phyloP scores from a whole-genome alignment of 1,140 invertebrate species.

The Helicorthomorpha holstii region DNA sequence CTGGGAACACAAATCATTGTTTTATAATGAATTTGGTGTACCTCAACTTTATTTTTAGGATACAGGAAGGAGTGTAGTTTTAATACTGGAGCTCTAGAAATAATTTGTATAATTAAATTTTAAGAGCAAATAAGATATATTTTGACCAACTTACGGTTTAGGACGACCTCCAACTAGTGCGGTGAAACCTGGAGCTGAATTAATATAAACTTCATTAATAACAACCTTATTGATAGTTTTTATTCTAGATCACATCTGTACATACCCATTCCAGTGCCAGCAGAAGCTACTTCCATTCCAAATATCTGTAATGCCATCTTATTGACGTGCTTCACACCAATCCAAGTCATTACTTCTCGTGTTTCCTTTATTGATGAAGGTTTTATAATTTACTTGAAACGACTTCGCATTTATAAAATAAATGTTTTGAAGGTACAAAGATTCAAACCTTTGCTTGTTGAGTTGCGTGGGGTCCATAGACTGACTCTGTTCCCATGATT shows the following conservation, averaged over 20 bases:
- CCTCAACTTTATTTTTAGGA: conserved; percentile 25
- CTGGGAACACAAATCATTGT: too few species aligned
- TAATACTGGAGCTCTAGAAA: conserved; percentile 25
- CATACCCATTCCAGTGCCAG: conserved; percentile 36
- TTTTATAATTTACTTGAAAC: too few species aligned
- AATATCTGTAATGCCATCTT: conserved; percentile 33
- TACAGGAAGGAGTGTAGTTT: conserved; percentile 32
- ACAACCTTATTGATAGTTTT: conserved; percentile 3
- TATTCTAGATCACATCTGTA: too few species aligned
- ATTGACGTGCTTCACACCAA: conserved; percentile 31
- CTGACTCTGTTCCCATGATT: conserved; percentile 30
- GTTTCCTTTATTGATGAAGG: conserved; percentile 12
- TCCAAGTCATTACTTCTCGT: conserved; percentile 31
- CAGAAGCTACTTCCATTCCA: conserved; percentile 32
- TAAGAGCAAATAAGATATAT: background rate
- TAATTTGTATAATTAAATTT: background rate
- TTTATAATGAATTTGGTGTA: too few species aligned
- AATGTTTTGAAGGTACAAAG: background rate
- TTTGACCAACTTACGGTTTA: conserved; percentile 15
- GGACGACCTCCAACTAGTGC: conserved; percentile 33
- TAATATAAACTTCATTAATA: too few species aligned
- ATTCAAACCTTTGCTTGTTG: background rate
- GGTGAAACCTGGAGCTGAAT: conserved; percentile 33
- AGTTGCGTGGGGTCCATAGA: conserved; percentile 25
- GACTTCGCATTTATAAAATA: too few species aligned